Evolutionary conservation across 1,140 invertebrate genomes (phyloP), one percentile per base, ranked within the genome.

Genomic region (Arctopsyche grandis): DNA sequence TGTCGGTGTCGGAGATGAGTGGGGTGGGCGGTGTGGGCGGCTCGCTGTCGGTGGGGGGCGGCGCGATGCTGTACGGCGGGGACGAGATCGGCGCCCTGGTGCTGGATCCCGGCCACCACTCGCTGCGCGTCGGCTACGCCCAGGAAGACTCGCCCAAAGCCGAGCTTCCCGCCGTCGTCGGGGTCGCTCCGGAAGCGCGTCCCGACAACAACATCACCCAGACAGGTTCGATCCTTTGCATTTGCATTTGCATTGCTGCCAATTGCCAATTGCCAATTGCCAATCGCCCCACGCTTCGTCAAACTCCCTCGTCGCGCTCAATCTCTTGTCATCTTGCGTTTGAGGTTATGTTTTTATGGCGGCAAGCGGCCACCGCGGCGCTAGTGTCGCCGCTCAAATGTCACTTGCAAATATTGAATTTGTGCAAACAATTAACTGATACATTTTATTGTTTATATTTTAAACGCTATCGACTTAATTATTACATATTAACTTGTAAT

Each of bases 11-110:
- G 58, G 19, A 9, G 12, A 24, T 19, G 10, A 66, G 63, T 22
- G 63, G 63, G 5, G 63, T 24, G 7, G 63, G 22, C 21, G 63
- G 63, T 12, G 63, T 10, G 4, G 63, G 63, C 63, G 63, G 63
- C 22, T 12, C 48, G 10, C 63, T 66, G 7, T 21, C 21, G 3
- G 63, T 10, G 22, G 71, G 83, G 82, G 83, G 84, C 60, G 84
- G 85, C 75, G 92, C 92, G 73, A 95, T 95, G 93, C 85, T 96
- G 46, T 96, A 95, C 83, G 94, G 94, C 24, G 94, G 94, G 26
- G 98, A 99, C 90, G 98, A 99, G 87, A 99, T 99, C 82, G 98
- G 98, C 14, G 98, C 98, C 0, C 86, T 99, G 75, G 98, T 99
- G 10, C 98, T 99, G 86, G 98, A 99, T 88, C 92, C 97, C 60